Percentiles rank a stretch among this genome's conserved stretches.
These are phyloP conservation scores for Phoxinus phoxinus DNA, from an alignment of 2,113 vertebrate genomes.

Conservation along the genomic window DNA sequence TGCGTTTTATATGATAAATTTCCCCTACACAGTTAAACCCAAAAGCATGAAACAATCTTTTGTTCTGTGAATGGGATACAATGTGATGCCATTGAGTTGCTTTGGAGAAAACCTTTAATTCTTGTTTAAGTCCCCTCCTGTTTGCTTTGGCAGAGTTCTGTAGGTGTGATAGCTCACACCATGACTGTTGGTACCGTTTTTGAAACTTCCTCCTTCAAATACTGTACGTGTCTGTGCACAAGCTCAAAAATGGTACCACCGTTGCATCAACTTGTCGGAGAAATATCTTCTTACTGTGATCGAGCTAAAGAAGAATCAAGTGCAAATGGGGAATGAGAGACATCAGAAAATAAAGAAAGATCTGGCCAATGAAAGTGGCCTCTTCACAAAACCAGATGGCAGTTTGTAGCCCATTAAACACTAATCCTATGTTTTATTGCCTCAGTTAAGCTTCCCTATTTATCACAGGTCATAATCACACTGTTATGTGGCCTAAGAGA, in stretches of 20 bases:
- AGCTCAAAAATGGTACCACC: constrained; percentile 54
- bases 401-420: constrained; percentile 75
- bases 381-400: constrained; percentile 62
- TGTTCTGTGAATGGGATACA: neutral
- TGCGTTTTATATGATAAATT: neutral
- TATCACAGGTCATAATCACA: constrained; percentile 79
- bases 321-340: constrained; percentile 44
- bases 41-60: neutral
- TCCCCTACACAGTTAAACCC: neutral
- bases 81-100: constrained; percentile 40
- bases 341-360: constrained; percentile 45
- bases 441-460: constrained; percentile 78
- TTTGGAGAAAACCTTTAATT: constrained; percentile 46
- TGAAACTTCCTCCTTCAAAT: constrained; percentile 23
- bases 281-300: constrained; percentile 43
- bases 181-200: constrained; percentile 17
- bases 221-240: constrained; percentile 23
- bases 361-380: constrained; percentile 67
- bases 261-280: constrained; percentile 53
- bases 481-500: constrained; percentile 72
- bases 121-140: constrained; percentile 1
- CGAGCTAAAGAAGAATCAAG: neutral
- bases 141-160: neutral
- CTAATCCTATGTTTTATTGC: constrained; percentile 77
- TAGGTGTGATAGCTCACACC: constrained; percentile 31